Base-by-base conservation (phyloP, 2,797 vertebrate species). In the Hypotaenidia okinawae region DNA sequence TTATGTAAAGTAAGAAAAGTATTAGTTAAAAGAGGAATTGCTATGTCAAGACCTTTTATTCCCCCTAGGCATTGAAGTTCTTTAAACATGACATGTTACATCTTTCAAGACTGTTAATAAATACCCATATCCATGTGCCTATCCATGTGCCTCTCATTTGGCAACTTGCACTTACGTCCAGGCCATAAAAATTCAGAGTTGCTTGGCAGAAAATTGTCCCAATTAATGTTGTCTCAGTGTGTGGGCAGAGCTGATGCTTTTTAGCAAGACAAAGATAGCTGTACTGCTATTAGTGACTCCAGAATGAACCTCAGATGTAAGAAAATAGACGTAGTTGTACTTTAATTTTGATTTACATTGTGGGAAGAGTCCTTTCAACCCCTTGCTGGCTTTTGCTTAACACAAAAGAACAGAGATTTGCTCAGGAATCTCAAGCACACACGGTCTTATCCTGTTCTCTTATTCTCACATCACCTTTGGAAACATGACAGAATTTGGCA, bases 31-130 rank as follows among this genome's bases (percentile, higher is more conserved):
- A 77, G 49, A 83, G 37, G 6, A 55, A 62, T 81, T 76, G 32
- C 27, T 67, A 27, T 41, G 17, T 13, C 66, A 63, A 87, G 51
- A 80, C 8, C 8, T 41, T 83, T 52, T 25, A 45, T 32, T 11
- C 0, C 8, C 13, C 28, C 7, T 3, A 28, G 39, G n/a, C 55
- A 69, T 66, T 87, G 35, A 75, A 41, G 22, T 47, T 13, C 45
- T 85, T 91, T 73, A 52, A 87, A 95, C 93, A 76, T 47, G 8
- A 15, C 69, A 69, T 78, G 47, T 89, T 95, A 85, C 58, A 72
- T 6, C 62, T 83, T 58, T 78, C 39, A 86, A 67, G 22, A 52
- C n/a, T 72, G 75, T 89, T 89, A 94, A 87, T 90, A 87, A 92
- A 87, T 80, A 85, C 37, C 66, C 41, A 59, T 10, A 58, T 52